Evolutionary conservation across 2,888 invertebrate species (phyloP), one percentile per base, ranked within the genome.

Genomic region (Eupeodes latifasciatus): DNA sequence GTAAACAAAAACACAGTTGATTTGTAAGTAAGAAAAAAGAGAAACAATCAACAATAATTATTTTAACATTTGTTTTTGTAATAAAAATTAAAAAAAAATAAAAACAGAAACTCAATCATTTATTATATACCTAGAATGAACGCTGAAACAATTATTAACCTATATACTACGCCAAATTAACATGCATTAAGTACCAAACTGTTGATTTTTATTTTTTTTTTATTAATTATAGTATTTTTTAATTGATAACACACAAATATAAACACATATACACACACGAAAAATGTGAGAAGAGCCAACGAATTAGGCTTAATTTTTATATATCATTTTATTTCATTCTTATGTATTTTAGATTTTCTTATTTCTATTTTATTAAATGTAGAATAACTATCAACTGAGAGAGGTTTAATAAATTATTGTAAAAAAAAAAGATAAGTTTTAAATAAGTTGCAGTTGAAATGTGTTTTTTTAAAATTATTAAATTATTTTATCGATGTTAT

Each of bases 81-180:
- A 59, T 53, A 74, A 27, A 51, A 62, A 80, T 64, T 16, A 2
- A 27, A 27, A 27, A 27, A n/a, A 71, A 67, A 74, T 62, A 44
- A 72, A 47, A 72, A 74, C 62, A 64, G 76, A 36, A 81, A 78
- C 81, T 77, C 75, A 75, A 79, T 71, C 64, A 76, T 49, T 34
- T 62, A 74, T 19, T 62, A 74, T 19, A 66, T 67, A 85, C 55
- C 57, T 76, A 71, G 57, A 81, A 78, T 76, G 67, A 81, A 88
- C 85, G 85, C 78, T 85, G 77, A 85, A 84, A 85, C 77, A 76
- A 81, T 78, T 87, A 84, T 81, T 78, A 88, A 85, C 88, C 88
- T 88, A 88, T 85, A 81, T 88, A 88, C 88, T 85, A 88, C 88
- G 88, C 88, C 88, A 88, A 88, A 88, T 88, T 88, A 88, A 88